phyloP scores from a whole-genome alignment of 2,113 vertebrate species.

The Pitta sordida region DNA sequence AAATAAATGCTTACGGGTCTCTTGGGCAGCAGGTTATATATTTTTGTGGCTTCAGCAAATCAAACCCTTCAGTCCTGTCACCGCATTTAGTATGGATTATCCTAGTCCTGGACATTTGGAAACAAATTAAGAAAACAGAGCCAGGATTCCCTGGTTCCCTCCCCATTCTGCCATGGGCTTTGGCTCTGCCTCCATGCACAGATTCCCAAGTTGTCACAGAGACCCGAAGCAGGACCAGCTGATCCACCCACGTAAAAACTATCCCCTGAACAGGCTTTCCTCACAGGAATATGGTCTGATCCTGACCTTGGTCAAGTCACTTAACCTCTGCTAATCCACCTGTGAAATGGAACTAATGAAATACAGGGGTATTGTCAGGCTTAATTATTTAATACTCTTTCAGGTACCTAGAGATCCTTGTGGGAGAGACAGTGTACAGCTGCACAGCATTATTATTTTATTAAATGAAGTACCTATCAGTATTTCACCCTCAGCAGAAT shows the following conservation, averaged over 20 bases:
- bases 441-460: constrained; percentile 66
- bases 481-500: constrained; percentile 55
- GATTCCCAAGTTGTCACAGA: constrained; percentile 8
- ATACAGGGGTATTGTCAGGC: constrained; percentile 51
- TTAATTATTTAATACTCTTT: constrained; percentile 68
- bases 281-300: constrained; percentile 8
- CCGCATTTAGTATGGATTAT: constrained; percentile 54
- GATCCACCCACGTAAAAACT: not conserved
- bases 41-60: constrained; percentile 58
- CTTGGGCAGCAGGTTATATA: constrained; percentile 22
- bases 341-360: constrained; percentile 62
- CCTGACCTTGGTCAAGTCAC: constrained; percentile 59
- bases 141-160: constrained; percentile 15
- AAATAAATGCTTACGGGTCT: constrained; percentile 47
- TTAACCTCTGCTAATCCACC: constrained; percentile 60
- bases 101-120: constrained; percentile 42
- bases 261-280: not conserved
- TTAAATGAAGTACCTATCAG: constrained; percentile 64
- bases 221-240: not conserved
- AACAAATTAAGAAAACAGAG: constrained; percentile 51
- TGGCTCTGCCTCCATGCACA: constrained; percentile 7
- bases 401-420: constrained; percentile 48
- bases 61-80: constrained; percentile 62
- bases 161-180: constrained; percentile 12
- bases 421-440: constrained; percentile 55